These are phyloP conservation scores for Urosaurus nigricauda DNA, from an alignment of 2,797 vertebrate species.

Conservation along the genomic window DNA sequence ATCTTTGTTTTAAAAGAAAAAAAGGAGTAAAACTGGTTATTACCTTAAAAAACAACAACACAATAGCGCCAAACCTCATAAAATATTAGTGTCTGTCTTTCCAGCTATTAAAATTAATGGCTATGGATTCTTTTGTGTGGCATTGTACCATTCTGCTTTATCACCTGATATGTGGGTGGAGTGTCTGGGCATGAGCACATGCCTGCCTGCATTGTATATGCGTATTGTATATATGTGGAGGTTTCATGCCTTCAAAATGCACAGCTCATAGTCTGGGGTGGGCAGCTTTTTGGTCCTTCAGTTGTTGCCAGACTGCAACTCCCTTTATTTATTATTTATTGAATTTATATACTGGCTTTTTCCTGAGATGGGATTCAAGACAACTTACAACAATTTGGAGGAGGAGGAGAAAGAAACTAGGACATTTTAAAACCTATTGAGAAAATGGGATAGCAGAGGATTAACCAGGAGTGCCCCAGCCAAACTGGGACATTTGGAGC, in stretches of 20 bases:
- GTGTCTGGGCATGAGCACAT: neutral
- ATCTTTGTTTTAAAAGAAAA: slow-evolving; percentile 76
- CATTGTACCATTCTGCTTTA: slow-evolving; percentile 76
- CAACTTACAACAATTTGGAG: too few species aligned
- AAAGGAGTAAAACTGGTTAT: slow-evolving; percentile 64
- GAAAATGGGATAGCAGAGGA: too few species aligned
- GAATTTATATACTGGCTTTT: neutral
- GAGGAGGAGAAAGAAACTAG: too few species aligned
- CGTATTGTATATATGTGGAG: neutral
- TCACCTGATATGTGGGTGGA: slow-evolving; percentile 44
- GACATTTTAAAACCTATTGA: too few species aligned
- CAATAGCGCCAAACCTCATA: slow-evolving; percentile 79
- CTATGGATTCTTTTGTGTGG: slow-evolving; percentile 71
- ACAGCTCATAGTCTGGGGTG: neutral
- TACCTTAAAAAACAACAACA: slow-evolving; percentile 54
- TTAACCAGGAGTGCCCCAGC: too few species aligned
- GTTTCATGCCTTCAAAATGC: slow-evolving; percentile 47
- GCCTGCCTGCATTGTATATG: neutral
- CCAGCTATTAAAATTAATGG: slow-evolving; percentile 82
- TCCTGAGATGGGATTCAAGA: too few species aligned
- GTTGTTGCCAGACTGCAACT: neutral
- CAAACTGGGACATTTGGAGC: too few species aligned
- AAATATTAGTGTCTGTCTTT: slow-evolving; percentile 81
- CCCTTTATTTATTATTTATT: neutral
- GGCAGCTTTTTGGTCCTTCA: neutral